Base-by-base conservation (phyloP, 2,113 vertebrate genomes). In the Hydrolagus affinis region DNA sequence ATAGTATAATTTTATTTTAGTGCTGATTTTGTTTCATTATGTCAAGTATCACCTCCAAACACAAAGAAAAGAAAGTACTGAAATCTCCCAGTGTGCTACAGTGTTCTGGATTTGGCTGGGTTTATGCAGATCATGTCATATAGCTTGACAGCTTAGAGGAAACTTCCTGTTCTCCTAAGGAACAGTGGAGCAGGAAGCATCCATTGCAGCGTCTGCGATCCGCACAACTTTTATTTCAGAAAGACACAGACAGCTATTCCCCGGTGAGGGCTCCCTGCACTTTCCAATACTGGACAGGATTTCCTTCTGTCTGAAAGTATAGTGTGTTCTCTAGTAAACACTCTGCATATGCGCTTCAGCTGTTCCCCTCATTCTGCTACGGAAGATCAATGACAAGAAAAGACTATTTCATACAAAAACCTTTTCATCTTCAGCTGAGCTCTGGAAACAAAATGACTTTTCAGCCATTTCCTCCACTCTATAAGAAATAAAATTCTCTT, bases 261-360 rank as follows among this genome's bases (percentile, higher is more conserved):
- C 93, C 85, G 86, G 90, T 86, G 93, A 91, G 90, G 57, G 87
- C 88, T 88, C 88, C 87, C 86, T 73, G 87, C 57, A 80, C 90
- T 91, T 91, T 90, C 89, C 90, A 91, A 89, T 74, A 66, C 90
- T 23, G 71, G 90, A 92, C 91, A 93, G 93, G 93, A 92, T 93
- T 94, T 94, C 94, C 93, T 94, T 91, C 91, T 93, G 92, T 92
- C 91, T 91, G 92, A 92, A 90, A 91, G 91, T 90, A 90, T 92
- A 90, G 89, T 91, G 89, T 89, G 90, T 23, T 78, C 85, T 91
- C 90, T 89, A 90, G 90, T 90, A 91, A 90, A 93, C 90, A 90
- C 90, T 90, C 91, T 89, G 90, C 94, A 94, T 91, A 90, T 94
- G 93, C 86, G 89, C 86, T 87, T 91, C 94, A 94, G 92, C 92